Base-by-base conservation (phyloP, 1,140 invertebrate genomes). In the Zaprionus taronus region DNA sequence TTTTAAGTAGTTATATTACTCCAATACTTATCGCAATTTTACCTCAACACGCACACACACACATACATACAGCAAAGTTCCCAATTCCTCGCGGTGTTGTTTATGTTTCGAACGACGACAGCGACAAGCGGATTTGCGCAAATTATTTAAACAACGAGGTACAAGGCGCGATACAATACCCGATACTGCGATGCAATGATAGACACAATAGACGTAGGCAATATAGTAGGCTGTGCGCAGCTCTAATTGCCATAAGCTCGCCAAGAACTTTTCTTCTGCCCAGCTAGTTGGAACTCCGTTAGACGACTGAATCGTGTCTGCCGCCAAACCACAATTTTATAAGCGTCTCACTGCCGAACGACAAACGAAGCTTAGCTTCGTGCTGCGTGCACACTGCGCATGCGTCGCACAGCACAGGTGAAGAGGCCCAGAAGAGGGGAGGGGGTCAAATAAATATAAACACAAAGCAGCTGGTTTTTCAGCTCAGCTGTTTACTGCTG, bases 221-320 rank as follows among this genome's bases (percentile, higher is more conserved):
- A 56, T 51, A 49, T n/a, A 64, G 47, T 26, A 28, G 60, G 41
- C 61, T 64, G 24, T 56, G 53, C 41, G 68, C 67, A 75, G 72
- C 73, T 72, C 26, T 22, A 36, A 28, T 66, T 77, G 74, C 63
- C 74, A 77, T 62, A 77, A 77, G 70, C 75, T 73, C 78, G 72
- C 78, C 64, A 81, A 81, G 68, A 89, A 89, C 74, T 74, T 66
- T 73, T 65, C 66, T 73, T 65, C 66, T 81, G 77, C 71, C 78
- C 71, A 79, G 77, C 71, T 89, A 72, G 61, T 67, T 84, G 74
- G 51, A 84, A 89, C 84, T 90, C 84, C 81, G 84, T 89, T 90
- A 90, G 81, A 89, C 85, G 72, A 89, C 85, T 89, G 85, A 89
- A 68, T 70, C 81, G 79, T 36, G 79, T 36, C 74, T 57, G 68